Conservation (phyloP, 2,797 vertebrate species). For the Lophotriccus pileatus region DNA sequence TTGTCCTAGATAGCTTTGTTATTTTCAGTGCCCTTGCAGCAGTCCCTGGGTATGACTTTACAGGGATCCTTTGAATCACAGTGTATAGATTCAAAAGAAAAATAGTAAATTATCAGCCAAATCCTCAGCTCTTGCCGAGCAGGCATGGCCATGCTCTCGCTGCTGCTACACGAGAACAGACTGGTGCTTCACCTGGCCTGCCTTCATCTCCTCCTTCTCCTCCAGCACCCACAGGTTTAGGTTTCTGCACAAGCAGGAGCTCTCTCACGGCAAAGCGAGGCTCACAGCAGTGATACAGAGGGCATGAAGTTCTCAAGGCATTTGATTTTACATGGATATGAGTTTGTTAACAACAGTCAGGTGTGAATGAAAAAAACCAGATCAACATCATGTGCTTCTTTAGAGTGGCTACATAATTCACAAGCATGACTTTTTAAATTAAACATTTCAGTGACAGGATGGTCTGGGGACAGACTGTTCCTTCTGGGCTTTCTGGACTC, state of each 20-base stretch:
- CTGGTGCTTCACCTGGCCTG: background rate
- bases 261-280: background rate
- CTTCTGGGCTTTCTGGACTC: background rate
- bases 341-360: background rate
- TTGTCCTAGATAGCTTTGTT: background rate
- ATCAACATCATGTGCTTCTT: background rate
- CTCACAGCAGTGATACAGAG: background rate
- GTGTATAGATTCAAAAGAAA: background rate
- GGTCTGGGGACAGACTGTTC: background rate
- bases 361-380: background rate
- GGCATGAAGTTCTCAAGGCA: background rate
- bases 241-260: background rate
- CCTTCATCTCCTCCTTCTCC: background rate
- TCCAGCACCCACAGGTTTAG: background rate
- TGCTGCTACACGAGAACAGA: background rate
- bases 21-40: background rate
- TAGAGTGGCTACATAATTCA: background rate
- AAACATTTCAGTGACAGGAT: background rate
- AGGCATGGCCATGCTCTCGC: background rate
- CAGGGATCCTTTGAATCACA: background rate
- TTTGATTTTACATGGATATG: background rate
- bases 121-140: background rate
- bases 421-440: background rate
- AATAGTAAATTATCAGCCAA: background rate
- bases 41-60: background rate